Conservation (phyloP, 1,140 invertebrate genomes). For the Drosophila takahashii region DNA sequence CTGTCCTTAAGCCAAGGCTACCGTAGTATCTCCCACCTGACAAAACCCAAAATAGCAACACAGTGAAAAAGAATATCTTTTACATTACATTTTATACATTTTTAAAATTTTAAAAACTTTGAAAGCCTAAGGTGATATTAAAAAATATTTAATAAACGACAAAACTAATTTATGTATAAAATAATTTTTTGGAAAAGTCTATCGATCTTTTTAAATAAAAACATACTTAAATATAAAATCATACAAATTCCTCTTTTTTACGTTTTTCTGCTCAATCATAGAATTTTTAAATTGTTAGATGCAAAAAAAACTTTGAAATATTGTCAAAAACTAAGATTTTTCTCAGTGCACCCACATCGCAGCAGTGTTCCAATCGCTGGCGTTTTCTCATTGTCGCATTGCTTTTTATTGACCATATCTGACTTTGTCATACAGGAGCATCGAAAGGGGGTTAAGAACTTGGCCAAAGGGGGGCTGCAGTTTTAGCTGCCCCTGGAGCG, state of each 20-base stretch:
- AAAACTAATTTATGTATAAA: no score
- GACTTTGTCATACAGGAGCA: slow-evolving; percentile 77
- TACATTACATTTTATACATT: no score
- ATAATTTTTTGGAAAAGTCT: no score
- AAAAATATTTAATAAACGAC: no score
- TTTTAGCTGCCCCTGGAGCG: slow-evolving; percentile 35
- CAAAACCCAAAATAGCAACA: neutral
- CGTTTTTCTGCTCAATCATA: no score
- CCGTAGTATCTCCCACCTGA: neutral
- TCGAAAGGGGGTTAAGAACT: neutral
- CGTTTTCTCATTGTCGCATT: slow-evolving; percentile 67
- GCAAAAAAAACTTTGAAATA: no score
- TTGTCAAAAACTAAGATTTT: neutral
- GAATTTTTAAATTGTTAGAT: no score
- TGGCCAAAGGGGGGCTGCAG: neutral
- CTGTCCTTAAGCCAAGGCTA: slow-evolving; percentile 20
- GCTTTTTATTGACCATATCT: slow-evolving; percentile 83
- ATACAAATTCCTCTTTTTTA: no score
- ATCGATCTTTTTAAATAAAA: no score
- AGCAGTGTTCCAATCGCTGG: slow-evolving; percentile 17
- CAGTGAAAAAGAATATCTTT: neutral
- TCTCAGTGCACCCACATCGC: neutral
- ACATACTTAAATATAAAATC: no score
- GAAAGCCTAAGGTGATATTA: no score
- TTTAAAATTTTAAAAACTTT: neutral